A percentile compares a stretch with the other conserved stretches of the same genome.
Conservation (phyloP, 2,113 vertebrate species). For the Parotia lawesii region DNA sequence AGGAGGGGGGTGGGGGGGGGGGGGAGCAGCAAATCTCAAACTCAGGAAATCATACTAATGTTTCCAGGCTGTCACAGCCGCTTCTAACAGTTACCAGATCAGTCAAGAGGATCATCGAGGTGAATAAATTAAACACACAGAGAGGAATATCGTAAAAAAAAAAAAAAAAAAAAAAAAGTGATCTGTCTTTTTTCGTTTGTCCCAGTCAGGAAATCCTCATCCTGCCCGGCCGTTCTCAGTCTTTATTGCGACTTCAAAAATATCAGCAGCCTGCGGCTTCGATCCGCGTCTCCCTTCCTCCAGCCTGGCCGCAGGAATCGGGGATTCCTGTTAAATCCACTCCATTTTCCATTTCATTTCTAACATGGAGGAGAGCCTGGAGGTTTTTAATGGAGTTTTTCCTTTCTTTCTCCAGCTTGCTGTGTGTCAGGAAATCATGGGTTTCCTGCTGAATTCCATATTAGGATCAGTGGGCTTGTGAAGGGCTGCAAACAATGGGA, state of each 20-base stretch:
- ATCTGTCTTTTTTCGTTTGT: neutral
- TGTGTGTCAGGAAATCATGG: constrained; percentile 82
- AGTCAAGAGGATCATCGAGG: constrained; percentile 54
- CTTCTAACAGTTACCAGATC: constrained; percentile 47
- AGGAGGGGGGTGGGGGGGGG: neutral
- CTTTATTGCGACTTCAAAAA: constrained; percentile 51
- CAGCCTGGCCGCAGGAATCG: constrained; percentile 42
- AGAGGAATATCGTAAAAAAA: neutral
- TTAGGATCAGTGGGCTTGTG: constrained; percentile 81
- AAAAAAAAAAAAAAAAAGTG: neutral
- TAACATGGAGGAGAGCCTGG: constrained; percentile 73
- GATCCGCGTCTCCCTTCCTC: neutral
- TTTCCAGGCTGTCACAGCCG: constrained; percentile 50
- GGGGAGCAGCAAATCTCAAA: neutral
- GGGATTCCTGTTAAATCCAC: constrained; percentile 62
- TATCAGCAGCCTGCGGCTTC: constrained; percentile 27
- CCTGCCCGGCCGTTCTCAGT: constrained; percentile 27
- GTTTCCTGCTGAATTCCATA: constrained; percentile 86
- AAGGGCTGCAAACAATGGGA: constrained; percentile 79
- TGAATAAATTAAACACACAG: constrained; percentile 35
- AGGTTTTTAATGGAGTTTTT: constrained; percentile 71
- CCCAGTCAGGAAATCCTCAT: constrained; percentile 69
- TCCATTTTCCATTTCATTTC: constrained; percentile 67
- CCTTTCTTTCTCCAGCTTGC: constrained; percentile 74
- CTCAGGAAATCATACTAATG: constrained; percentile 71